Evolutionary conservation across 2,888 invertebrate genomes (phyloP), one percentile per base, ranked within the genome.

Genomic region (Agonopterix alstromeriana): DNA sequence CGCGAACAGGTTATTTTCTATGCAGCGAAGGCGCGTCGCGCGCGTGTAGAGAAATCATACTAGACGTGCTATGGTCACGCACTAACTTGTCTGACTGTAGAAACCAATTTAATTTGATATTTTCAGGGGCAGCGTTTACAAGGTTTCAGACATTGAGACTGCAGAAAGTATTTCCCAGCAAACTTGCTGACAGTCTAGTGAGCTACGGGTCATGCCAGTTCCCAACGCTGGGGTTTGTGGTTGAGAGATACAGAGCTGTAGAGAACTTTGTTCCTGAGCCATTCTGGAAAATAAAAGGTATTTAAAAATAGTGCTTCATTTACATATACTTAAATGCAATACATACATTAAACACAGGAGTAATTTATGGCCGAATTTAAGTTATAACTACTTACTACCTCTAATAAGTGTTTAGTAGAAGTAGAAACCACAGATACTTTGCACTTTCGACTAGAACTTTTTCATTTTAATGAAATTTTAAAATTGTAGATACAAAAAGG

Each of bases 181-280:
- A 91, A 59, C 87, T 96, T 46, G 90, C 93, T 0, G 92, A 95
- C 48, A 94, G 94, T 73, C 76, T 98, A 1, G 94, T 99, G 44
- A 99, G 98, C 78, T 99, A 99, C 77, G 99, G 99, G 2, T 98
- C 97, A 51, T 99, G 99, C 72, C 99, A 99, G 82, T 99, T 99
- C 78, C 99, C 99, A 4, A 99, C 99, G 0, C 88, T 99, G n/a
- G 99, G 99, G 1, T 99, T 99, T 91, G 98, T 99, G n/a, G 99
- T 98, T 0, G 98, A 99, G 77, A 91, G 99, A 47, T 99, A 95
- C 74, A 93, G 97, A 70, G 96, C 97, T 17, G 94, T 97, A 44
- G 94, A 97, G 74, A 93, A 92, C 55, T 99, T 99, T 82, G 92
- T 98, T 8, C 89, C 96, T 0, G 98, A 99, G 82, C 90, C 93